phyloP scores from a whole-genome alignment of 2,113 vertebrate genomes.

The Phalacrocorax carbo region DNA sequence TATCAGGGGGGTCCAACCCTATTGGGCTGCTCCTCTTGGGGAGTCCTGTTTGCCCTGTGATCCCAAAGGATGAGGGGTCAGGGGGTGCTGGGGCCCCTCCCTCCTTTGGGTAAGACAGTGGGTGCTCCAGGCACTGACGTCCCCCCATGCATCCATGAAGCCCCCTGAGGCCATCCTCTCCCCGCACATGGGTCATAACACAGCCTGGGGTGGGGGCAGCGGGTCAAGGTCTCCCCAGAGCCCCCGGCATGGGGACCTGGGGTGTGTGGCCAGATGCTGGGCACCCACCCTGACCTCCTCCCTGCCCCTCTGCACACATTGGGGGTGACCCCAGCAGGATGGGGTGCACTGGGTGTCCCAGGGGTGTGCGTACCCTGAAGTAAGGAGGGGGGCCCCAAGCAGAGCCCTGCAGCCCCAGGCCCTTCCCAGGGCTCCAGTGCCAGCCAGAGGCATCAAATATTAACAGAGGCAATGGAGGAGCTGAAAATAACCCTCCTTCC shows the following conservation, averaged over 20 bases:
- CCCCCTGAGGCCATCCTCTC: background rate
- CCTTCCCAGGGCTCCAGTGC: background rate
- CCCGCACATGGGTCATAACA: background rate
- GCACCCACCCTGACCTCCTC: background rate
- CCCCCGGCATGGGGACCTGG: fast-evolving
- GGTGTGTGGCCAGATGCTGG: background rate
- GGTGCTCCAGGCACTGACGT: background rate
- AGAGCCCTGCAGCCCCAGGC: background rate
- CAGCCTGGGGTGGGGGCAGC: background rate
- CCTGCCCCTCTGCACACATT: fast-evolving
- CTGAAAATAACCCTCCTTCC: slow-evolving; percentile 34
- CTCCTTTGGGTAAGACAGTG: background rate
- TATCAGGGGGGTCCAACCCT: background rate
- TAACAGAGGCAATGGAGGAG: background rate
- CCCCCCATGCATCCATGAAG: background rate
- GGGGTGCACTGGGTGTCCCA: fast-evolving
- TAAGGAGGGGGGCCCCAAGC: fast-evolving
- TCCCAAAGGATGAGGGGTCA: background rate
- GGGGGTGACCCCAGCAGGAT: fast-evolving
- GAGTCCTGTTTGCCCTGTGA: background rate
- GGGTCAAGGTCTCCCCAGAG: background rate
- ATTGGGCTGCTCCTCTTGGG: background rate
- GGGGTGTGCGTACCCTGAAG: background rate
- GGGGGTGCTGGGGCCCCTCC: background rate
- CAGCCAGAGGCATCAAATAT: background rate